phyloP scores from a whole-genome alignment of 2,113 vertebrate species.

The Sphaerodactylus townsendi region DNA sequence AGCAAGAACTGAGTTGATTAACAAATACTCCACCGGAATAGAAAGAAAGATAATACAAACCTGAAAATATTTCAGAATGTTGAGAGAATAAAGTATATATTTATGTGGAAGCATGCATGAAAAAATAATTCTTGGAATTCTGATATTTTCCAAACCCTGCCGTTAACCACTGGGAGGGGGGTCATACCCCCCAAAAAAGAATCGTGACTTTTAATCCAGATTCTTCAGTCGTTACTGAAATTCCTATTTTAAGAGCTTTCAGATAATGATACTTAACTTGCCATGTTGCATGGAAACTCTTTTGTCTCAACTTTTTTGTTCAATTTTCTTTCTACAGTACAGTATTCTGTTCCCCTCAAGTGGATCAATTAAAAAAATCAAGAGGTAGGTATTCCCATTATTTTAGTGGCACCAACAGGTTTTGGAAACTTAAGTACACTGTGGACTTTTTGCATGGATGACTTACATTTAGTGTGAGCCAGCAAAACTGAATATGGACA shows the following conservation, averaged over 20 bases:
- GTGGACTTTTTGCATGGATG: not conserved
- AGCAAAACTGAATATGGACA: not conserved
- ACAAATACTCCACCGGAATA: not conserved
- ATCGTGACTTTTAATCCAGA: too few species aligned
- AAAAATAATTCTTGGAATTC: too few species aligned
- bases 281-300: too few species aligned
- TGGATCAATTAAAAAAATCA: not conserved
- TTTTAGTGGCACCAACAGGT: accelerated
- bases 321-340: not conserved
- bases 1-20: not conserved
- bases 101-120: too few species aligned
- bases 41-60: not conserved
- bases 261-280: too few species aligned
- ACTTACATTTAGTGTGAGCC: not conserved
- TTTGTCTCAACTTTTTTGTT: too few species aligned
- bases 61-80: not conserved
- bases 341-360: not conserved
- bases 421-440: not conserved
- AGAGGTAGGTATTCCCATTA: not conserved
- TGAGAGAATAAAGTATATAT: not conserved
- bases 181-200: too few species aligned
- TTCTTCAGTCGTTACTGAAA: too few species aligned
- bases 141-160: too few species aligned
- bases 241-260: too few species aligned
- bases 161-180: too few species aligned